These are phyloP conservation scores for Muraenolepis orangiensis DNA, from an alignment of 2,797 vertebrate species.

Conservation along the genomic window DNA sequence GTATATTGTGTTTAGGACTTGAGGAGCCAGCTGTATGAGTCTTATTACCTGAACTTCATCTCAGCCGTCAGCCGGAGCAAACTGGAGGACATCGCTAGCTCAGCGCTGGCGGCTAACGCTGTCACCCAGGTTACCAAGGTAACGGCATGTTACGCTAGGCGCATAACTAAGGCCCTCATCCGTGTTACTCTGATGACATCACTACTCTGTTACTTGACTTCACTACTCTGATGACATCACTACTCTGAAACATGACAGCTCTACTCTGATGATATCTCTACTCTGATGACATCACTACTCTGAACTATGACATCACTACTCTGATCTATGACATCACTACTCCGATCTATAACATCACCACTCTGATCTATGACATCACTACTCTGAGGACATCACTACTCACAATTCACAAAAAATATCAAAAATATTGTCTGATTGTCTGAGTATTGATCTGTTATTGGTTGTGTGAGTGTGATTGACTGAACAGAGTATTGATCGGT, in stretches of 20 bases:
- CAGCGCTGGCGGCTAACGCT: conserved; percentile 89
- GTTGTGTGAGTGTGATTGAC: too few species aligned
- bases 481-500: background rate
- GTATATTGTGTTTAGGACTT: conserved; percentile 78
- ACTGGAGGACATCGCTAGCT: conserved; percentile 95
- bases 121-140: conserved; percentile 95
- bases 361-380: too few species aligned
- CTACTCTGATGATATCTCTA: too few species aligned
- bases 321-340: too few species aligned
- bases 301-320: too few species aligned
- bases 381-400: too few species aligned
- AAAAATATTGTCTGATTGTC: background rate
- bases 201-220: background rate
- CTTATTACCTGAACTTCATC: conserved; percentile 97
- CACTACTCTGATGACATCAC: background rate
- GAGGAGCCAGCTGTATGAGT: conserved; percentile 93
- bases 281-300: too few species aligned
- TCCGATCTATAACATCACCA: too few species aligned
- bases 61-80: conserved; percentile 98
- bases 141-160: conserved; percentile 24
- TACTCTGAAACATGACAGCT: too few species aligned
- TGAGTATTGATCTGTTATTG: background rate
- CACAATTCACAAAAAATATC: background rate
- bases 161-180: too few species aligned
- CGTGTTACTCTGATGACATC: too few species aligned